These are phyloP conservation scores for Micrastur ruficollis DNA, from an alignment of 2,797 vertebrate genomes.

Conservation along the genomic window DNA sequence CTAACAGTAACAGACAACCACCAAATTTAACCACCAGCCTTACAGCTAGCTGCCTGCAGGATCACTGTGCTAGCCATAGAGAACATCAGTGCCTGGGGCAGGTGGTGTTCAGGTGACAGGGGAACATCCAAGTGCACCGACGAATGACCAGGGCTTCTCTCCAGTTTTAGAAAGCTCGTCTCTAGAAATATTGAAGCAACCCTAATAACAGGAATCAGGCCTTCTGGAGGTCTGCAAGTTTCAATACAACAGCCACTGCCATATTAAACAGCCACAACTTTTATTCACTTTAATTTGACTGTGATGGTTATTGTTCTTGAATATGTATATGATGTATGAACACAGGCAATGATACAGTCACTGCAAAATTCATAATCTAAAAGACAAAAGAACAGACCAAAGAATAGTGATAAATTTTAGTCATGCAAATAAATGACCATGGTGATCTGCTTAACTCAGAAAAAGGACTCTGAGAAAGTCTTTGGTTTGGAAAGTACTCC, in stretches of 20 bases:
- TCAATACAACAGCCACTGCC: not conserved
- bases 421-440: not conserved
- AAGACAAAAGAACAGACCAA: not conserved
- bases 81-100: not conserved
- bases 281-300: not conserved
- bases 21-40: not conserved
- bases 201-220: not conserved
- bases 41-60: not conserved
- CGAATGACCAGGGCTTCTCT: fast-evolving
- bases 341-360: not conserved
- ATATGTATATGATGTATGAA: not conserved
- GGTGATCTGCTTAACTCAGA: not conserved
- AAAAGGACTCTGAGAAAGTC: not conserved
- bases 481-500: not conserved
- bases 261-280: not conserved
- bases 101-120: not conserved
- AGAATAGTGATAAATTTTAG: not conserved
- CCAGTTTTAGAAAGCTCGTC: not conserved
- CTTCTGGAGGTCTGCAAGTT: not conserved
- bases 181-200: not conserved
- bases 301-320: not conserved
- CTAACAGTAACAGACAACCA: not conserved
- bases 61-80: no score
- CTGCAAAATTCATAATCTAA: not conserved
- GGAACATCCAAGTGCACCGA: not conserved